Percentiles rank a stretch among this genome's conserved stretches.
These are phyloP conservation scores for Thunnus thynnus DNA, from an alignment of 2,113 vertebrate genomes.

Conservation along the genomic window DNA sequence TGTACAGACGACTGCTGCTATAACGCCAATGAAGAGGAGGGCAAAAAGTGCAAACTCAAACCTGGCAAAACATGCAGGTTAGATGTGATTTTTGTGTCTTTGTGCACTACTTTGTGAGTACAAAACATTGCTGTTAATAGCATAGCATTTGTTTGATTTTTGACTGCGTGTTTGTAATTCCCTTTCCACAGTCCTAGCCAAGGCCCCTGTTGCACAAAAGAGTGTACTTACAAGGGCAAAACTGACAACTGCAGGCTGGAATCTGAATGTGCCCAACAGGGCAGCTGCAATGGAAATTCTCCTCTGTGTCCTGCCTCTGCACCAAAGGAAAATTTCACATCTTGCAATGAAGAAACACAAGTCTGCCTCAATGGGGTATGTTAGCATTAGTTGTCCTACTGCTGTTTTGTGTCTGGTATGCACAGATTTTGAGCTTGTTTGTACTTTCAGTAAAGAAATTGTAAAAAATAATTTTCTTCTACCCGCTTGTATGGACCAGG, in stretches of 20 bases:
- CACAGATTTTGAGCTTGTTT: neutral
- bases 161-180: neutral
- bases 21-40: constrained; percentile 88
- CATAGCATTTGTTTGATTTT: neutral
- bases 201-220: constrained; percentile 91
- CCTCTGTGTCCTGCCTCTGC: constrained; percentile 90
- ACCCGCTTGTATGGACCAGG: constrained; percentile 77
- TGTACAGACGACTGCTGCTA: constrained; percentile 94
- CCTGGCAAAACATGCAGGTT: constrained; percentile 91
- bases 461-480: neutral
- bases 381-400: neutral
- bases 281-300: constrained; percentile 87
- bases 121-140: neutral
- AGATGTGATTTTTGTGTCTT: constrained; percentile 5
- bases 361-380: constrained; percentile 95
- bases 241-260: constrained; percentile 87
- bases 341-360: constrained; percentile 92
- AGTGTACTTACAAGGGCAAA: constrained; percentile 85
- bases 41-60: constrained; percentile 90
- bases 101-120: neutral
- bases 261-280: constrained; percentile 91
- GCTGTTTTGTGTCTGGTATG: neutral
- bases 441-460: neutral
- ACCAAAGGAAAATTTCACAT: constrained; percentile 90
- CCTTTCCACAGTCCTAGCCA: constrained; percentile 89